Evolutionary conservation across 1,140 invertebrate genomes (phyloP), one percentile per base, ranked within the genome.

Genomic region (Scaptomyza hsui): DNA sequence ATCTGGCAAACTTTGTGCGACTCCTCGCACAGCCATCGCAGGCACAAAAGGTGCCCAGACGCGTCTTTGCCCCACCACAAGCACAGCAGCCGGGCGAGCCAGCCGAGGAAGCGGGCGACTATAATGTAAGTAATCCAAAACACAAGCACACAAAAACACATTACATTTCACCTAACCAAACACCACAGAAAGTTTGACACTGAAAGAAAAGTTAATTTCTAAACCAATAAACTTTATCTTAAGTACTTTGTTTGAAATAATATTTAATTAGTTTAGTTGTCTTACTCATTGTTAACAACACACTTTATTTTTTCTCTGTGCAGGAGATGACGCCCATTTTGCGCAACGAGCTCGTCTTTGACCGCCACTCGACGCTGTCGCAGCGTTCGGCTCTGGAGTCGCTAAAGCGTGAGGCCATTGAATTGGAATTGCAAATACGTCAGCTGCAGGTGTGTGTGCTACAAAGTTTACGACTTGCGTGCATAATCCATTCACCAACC

Each of bases 351-450:
- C 92, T 99, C 75, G 94, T 98, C 39, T 93, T 96, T 63, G 96
- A 97, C 86, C 92, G 95, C 16, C 93, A 96, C 78, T 95, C 96
- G 12, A 94, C 95, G n/a, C 90, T 94, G 9, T 94, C 95, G 73
- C 93, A 96, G 26, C 93, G 95, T 44, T 94, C 94, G 1, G 94
- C 95, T 72, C 94, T 97, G 88, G 95, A 97, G 60, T 94, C 95
- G 44, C 93, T 98, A 44, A 94, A 94, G 79, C 95, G 95, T 67
- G 97, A 98, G 89, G 94, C 96, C 16, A 93, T 94, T 67, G 95
- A 96, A 77, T 93, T 98, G 18, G 95, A 96, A 73, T 93, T 95
- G 52, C 96, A 98, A 92, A 97, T 98, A 75, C 95, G 95, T 89
- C 96, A 97, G 81, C 93, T 98, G 53, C 93, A 94, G 93, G 93